Evolutionary conservation across 2,888 invertebrate genomes (phyloP), one percentile per base, ranked within the genome.

Genomic region (Pseudoips prasinana): DNA sequence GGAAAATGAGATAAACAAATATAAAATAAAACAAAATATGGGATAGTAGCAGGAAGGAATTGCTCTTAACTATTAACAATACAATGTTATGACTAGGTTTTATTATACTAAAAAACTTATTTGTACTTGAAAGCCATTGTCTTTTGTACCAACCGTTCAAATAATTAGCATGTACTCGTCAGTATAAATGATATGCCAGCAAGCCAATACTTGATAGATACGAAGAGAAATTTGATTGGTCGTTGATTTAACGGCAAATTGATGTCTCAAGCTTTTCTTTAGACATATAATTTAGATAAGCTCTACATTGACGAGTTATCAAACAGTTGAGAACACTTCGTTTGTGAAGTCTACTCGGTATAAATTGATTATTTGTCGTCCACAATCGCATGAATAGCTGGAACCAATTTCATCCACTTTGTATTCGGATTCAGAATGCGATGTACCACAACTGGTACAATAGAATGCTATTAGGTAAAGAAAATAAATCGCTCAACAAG

Each of bases 381-480:
- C 26, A 43, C 53, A 49, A 56, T 45, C 49, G 57, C 48, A 54
- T 46, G 58, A 61, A 54, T 53, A 66, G 43, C 36, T 46, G 50
- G 40, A 54, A 53, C 49, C 69, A 71, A 77, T 75, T 56, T 63
- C 50, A 59, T 39, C 60, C 71, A 75, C 64, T 75, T 73, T 66
- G 65, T 61, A 72, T 66, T 67, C 66, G 51, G 50, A 61, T 61
- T 61, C 60, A 59, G 47, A 58, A 58, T 42, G 14, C 14, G 14
- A 14, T 54, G 57, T 36, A 40, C 46, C 45, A 46, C 58, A 47
- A 61, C 44, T 44, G 51, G 40, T 43, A 63, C 58, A 67, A 67
- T 64, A 46, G 54, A 55, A 65, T 60, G 39, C 57, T 51, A 66
- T 64, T 68, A 59, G 32, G 43, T 26, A 42, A 37, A 47, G 46